These are phyloP conservation scores for Notothenia rossii DNA, from an alignment of 2,113 vertebrate species.

Conservation along the genomic window DNA sequence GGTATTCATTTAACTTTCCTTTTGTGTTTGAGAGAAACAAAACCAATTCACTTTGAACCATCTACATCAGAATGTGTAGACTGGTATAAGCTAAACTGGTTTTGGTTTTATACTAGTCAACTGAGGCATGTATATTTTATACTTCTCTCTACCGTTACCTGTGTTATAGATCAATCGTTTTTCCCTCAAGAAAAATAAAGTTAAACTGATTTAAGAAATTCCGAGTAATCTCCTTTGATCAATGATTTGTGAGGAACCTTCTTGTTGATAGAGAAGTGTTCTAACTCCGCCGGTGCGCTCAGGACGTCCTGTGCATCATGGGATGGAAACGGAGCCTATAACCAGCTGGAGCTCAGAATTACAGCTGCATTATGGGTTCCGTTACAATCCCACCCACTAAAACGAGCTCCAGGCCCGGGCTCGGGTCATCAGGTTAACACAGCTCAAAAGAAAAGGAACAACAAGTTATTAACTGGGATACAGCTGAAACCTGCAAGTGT, in stretches of 20 bases:
- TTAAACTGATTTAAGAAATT: neutral
- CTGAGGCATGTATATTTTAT: neutral
- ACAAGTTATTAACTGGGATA: neutral
- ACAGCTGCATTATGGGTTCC: constrained; percentile 91
- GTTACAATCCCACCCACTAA: constrained; percentile 84
- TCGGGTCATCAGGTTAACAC: neutral
- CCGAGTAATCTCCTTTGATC: neutral
- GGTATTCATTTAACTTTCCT: constrained; percentile 40
- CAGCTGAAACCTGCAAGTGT: neutral
- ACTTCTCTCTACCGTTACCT: neutral
- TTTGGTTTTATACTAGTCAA: neutral
- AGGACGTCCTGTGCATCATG: constrained; percentile 66
- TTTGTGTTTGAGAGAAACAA: constrained; percentile 4
- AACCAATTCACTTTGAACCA: neutral
- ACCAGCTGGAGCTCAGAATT: constrained; percentile 78
- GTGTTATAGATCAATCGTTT: constrained; percentile 3
- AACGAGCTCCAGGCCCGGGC: neutral
- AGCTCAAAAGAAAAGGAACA: neutral
- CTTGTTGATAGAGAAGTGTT: neutral
- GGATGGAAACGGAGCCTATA: constrained; percentile 84
- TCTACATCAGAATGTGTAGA: neutral
- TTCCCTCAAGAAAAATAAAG: constrained; percentile 14
- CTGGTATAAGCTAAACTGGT: neutral
- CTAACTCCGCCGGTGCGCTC: neutral
- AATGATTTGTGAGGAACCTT: neutral